Conservation (phyloP, 2,113 vertebrate species). For the Thalassoma bifasciatum region DNA sequence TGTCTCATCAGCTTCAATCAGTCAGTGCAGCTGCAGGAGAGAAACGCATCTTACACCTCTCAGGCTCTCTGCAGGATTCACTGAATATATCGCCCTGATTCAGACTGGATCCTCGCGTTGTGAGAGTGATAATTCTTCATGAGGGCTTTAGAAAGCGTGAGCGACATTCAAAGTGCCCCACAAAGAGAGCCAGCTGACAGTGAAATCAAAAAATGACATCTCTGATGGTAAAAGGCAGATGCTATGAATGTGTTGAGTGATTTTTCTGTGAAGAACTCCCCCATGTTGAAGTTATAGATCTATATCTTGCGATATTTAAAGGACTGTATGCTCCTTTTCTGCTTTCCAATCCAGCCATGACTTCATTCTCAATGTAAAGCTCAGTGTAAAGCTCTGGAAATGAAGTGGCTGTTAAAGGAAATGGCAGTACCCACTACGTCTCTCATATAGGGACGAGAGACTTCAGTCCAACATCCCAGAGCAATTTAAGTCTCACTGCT, state of each 20-base stretch:
- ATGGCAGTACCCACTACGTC: background rate
- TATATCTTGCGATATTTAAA: too few relatives aligned
- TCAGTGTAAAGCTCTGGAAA: conserved; percentile 6
- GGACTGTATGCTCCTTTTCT: background rate
- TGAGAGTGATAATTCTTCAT: background rate
- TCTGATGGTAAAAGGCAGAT: background rate
- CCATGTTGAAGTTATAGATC: too few relatives aligned
- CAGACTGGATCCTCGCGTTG: background rate
- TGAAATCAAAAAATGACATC: background rate
- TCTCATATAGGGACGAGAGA: conserved; percentile 25
- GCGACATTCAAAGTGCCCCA: background rate
- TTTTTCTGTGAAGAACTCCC: background rate
- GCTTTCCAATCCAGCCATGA: background rate
- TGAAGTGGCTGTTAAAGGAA: conserved; percentile 17
- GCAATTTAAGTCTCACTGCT: conserved; percentile 5
- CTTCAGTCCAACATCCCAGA: conserved; percentile 11
- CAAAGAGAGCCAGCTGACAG: background rate
- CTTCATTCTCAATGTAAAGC: background rate
- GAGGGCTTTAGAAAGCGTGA: background rate
- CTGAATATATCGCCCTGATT: conserved; percentile 15
- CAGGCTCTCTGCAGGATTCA: background rate
- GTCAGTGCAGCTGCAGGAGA: background rate
- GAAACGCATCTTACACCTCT: background rate
- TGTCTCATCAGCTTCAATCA: background rate
- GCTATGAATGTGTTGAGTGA: background rate